phyloP scores from a whole-genome alignment of 2,797 vertebrate species.

The Nothura maculosa region DNA sequence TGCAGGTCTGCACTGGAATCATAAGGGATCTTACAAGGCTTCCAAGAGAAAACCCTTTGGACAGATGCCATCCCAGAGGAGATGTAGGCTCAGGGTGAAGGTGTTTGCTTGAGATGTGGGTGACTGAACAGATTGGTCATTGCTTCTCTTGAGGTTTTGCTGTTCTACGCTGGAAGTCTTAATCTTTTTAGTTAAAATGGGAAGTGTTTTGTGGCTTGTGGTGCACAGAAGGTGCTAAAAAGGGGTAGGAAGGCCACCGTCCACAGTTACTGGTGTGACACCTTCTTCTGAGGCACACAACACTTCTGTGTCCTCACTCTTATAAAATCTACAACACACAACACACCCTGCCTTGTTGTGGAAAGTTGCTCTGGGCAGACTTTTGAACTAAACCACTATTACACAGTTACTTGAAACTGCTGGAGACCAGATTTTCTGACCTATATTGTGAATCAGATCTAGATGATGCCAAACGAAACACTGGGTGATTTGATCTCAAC shows the following conservation, averaged over 20 bases:
- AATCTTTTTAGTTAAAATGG: not conserved
- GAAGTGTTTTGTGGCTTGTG: not conserved
- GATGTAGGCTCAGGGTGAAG: not conserved
- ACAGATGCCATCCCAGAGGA: not conserved
- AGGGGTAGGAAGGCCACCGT: not conserved
- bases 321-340: fast-evolving
- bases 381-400: not conserved
- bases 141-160: not conserved
- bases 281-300: fast-evolving
- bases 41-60: not conserved
- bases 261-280: not conserved
- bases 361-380: not conserved
- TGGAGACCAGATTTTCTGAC: not conserved
- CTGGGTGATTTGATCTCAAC: not conserved
- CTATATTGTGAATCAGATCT: not conserved
- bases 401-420: not conserved
- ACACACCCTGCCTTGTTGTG: not conserved
- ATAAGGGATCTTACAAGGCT: not conserved
- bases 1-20: not conserved
- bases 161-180: not conserved
- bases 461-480: not conserved
- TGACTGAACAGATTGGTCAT: not conserved
- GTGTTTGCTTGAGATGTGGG: not conserved
- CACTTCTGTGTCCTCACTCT: not conserved
- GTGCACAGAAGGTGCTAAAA: not conserved